Evolutionary conservation across 2,113 vertebrate species (phyloP).

Genomic region (Tenebrosternarchus preto): DNA sequence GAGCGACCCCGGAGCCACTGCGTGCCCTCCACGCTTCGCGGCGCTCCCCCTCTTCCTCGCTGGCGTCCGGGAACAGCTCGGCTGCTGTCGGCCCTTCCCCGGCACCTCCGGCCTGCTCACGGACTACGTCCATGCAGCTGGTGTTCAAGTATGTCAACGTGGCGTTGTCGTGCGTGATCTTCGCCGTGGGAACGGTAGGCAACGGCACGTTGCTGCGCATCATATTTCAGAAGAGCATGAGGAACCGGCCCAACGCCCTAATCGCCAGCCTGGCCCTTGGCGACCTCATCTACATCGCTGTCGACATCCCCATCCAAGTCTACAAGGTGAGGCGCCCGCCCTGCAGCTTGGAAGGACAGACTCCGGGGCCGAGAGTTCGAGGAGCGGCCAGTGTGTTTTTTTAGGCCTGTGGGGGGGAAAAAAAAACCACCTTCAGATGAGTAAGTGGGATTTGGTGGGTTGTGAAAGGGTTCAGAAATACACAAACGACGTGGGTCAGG

Average conservation of each 20-base stretch:
- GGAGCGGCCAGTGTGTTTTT: too few species aligned
- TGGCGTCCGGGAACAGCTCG: constrained; percentile 11
- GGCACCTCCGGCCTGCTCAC: constrained; percentile 41
- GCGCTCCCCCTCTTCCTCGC: neutral
- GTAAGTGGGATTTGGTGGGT: too few species aligned
- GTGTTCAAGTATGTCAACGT: constrained; percentile 86
- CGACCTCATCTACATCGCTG: constrained; percentile 87
- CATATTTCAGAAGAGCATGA: constrained; percentile 88
- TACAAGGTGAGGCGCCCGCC: constrained; percentile 88
- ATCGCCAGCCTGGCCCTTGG: constrained; percentile 87
- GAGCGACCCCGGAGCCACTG: constrained; percentile 12
- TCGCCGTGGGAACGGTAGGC: constrained; percentile 85
- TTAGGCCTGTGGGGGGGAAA: too few species aligned
- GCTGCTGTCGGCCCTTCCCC: neutral
- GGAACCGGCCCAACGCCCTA: constrained; percentile 86
- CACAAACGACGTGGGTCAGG: too few species aligned
- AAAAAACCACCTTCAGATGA: too few species aligned
- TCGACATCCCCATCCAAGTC: constrained; percentile 85
- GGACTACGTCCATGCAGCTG: constrained; percentile 69
- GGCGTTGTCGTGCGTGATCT: constrained; percentile 81
- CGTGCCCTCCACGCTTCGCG: constrained; percentile 1
- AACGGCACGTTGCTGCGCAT: constrained; percentile 88
- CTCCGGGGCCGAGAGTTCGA: too few species aligned
- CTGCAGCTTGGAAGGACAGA: too few species aligned
- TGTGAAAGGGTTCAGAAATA: too few species aligned